phyloP scores from a whole-genome alignment of 1,140 invertebrate genomes.

The Pogonus chalceus region DNA sequence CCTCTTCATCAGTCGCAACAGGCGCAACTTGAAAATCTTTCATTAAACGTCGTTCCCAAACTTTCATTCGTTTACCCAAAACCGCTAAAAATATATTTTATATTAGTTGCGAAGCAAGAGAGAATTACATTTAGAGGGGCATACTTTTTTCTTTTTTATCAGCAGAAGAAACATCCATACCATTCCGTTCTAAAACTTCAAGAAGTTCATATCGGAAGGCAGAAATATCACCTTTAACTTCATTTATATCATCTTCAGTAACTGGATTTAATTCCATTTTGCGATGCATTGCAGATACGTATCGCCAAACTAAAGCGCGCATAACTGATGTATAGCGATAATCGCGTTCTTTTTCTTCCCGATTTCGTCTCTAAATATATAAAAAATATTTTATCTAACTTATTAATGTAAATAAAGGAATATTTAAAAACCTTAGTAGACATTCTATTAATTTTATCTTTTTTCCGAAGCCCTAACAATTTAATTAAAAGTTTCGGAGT shows the following conservation, averaged over 20 bases:
- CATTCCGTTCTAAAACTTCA: constrained; percentile 69
- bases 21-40: constrained; percentile 77
- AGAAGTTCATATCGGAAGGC: constrained; percentile 72
- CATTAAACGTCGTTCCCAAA: constrained; percentile 74
- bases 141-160: constrained; percentile 60
- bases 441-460: constrained; percentile 56
- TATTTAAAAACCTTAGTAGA: constrained; percentile 46
- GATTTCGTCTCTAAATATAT: constrained; percentile 22
- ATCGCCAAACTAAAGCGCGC: constrained; percentile 73
- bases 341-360: constrained; percentile 50
- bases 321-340: constrained; percentile 67
- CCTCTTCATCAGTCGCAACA: constrained; percentile 46
- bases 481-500: constrained; percentile 57
- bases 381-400: constrained; percentile 11
- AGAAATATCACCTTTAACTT: constrained; percentile 82
- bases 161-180: constrained; percentile 63
- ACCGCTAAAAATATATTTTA: constrained; percentile 37
- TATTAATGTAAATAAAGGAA: background rate
- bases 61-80: constrained; percentile 61
- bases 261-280: constrained; percentile 65
- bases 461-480: constrained; percentile 52
- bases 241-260: constrained; percentile 86
- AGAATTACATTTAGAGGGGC: constrained; percentile 20
- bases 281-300: constrained; percentile 67
- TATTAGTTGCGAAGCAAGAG: background rate